Percentiles rank a stretch among this genome's conserved stretches.
Conservation (phyloP, 1,140 invertebrate genomes). For the Drosophila repletoides region DNA sequence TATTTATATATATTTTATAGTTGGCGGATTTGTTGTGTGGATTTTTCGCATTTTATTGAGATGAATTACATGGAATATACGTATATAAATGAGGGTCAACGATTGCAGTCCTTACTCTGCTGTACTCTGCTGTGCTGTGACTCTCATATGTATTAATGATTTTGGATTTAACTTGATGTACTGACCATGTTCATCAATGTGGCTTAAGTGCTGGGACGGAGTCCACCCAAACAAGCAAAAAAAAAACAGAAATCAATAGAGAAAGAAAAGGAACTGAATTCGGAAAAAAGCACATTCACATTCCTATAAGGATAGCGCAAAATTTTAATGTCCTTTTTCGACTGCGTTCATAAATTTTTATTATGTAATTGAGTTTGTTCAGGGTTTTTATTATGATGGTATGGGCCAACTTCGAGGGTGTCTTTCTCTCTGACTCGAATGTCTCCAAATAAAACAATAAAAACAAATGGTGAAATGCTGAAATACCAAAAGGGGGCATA, state of each 20-base stretch:
- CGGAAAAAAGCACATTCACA: background rate
- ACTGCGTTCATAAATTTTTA: conserved; percentile 71
- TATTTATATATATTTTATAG: conserved; percentile 65
- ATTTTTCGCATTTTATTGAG: conserved; percentile 70
- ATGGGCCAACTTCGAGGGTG: conserved; percentile 29
- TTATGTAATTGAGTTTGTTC: conserved; percentile 70
- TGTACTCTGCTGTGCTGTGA: too few relatives aligned
- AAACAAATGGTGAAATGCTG: conserved; percentile 61
- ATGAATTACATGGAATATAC: conserved; percentile 62
- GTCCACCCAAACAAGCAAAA: too few relatives aligned
- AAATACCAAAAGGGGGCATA: conserved; percentile 28
- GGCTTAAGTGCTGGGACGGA: conserved; percentile 28
- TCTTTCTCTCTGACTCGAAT: conserved; percentile 27
- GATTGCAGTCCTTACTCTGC: too few relatives aligned
- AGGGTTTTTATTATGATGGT: conserved; percentile 13
- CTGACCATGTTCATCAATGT: conserved; percentile 52
- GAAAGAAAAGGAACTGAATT: conserved; percentile 1
- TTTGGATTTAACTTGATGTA: conserved; percentile 67
- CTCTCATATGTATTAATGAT: conserved; percentile 68
- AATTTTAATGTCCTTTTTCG: conserved; percentile 64
- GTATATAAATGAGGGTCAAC: conserved; percentile 64
- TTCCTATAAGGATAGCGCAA: conserved; percentile 17
- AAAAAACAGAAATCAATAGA: conserved; percentile 55
- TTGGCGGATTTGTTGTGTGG: conserved; percentile 47
- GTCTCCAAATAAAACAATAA: conserved; percentile 72